Base-by-base conservation (phyloP, 2,113 vertebrate genomes). In the Mus pahari region DNA sequence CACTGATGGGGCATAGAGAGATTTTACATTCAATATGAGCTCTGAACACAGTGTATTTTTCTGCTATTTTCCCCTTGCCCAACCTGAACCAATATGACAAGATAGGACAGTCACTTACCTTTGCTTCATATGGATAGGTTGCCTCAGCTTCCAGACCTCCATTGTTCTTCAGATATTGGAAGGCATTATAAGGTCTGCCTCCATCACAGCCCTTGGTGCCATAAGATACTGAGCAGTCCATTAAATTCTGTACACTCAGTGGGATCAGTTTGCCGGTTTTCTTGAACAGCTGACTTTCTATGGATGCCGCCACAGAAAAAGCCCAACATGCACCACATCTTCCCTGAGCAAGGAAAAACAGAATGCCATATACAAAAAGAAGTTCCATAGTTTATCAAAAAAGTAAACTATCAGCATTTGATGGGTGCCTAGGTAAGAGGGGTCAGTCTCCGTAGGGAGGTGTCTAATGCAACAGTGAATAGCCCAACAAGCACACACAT, bases 171-270 rank as follows among this genome's bases (percentile, higher is more conserved):
- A 99, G 95, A 0, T 99, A 99, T 95, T 99, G 98, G 98, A 99
- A 99, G 71, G 99, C 99, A 95, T 7, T 0, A 64, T 62, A 84
- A 99, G 98, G 96, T 99, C 9, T 99, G 98, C n/a, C 99, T 0
- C 99, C 99, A 4, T 96, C 98, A 94, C 99, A 99, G 78, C 99
- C 99, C 73, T 98, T 94, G 89, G 99, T 99, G 86, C 99, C 99
- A 96, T 99, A 98, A 45, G 13, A 88, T 22, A 86, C 90, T 95
- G 99, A 99, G 73, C 99, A 99, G 95, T 99, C 99, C 91, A 99
- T 98, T 94, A 99, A 98, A 97, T 99, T 99, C 98, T 99, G 99
- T 64, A 99, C 99, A 90, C 99, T 99, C 96, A 99, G 97, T 0
- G 99, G 99, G 88, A 99, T 98, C 94, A 99, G 98, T 31, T 66